Conservation (phyloP, 2,113 vertebrate genomes). For the Lampris megalopsis region DNA sequence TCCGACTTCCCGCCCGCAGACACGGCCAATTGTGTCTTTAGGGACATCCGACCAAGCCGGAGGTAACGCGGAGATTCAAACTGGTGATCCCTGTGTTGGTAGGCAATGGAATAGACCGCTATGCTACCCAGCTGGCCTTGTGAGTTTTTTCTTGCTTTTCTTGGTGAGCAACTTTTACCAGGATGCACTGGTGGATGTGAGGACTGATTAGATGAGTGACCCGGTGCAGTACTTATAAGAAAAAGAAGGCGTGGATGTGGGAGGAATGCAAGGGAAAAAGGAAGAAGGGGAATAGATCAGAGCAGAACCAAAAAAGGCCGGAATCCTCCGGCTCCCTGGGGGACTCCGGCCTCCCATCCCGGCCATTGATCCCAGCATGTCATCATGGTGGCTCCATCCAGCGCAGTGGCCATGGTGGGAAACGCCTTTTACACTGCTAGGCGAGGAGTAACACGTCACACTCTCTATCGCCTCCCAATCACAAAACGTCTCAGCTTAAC, state of each 20-base stretch:
- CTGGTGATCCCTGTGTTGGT: no score
- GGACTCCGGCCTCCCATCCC: not conserved
- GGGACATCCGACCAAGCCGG: no score
- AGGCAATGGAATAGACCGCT: no score
- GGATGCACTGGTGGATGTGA: not conserved
- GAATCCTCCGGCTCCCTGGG: not conserved
- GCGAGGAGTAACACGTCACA: slow-evolving; percentile 12
- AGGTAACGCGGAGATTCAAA: no score
- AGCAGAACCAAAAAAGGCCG: not conserved
- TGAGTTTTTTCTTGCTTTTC: no score
- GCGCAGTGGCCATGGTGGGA: not conserved
- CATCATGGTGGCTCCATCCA: slow-evolving; percentile 16
- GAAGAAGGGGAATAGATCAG: no score
- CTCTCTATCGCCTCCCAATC: slow-evolving; percentile 18
- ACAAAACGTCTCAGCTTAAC: not conserved
- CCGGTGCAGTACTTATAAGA: not conserved
- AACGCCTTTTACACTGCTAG: slow-evolving; percentile 11
- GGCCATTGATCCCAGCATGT: slow-evolving; percentile 13
- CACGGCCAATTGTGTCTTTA: no score
- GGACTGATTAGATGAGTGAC: not conserved
- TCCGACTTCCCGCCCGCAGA: no score
- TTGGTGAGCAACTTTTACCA: no score
- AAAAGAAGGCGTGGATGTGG: not conserved
- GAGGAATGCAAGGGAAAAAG: not conserved
- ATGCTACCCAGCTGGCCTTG: no score